A percentile compares a stretch with the other conserved stretches of the same genome.
Conservation (phyloP, 2,888 invertebrate genomes). For the Pterostichus niger region DNA sequence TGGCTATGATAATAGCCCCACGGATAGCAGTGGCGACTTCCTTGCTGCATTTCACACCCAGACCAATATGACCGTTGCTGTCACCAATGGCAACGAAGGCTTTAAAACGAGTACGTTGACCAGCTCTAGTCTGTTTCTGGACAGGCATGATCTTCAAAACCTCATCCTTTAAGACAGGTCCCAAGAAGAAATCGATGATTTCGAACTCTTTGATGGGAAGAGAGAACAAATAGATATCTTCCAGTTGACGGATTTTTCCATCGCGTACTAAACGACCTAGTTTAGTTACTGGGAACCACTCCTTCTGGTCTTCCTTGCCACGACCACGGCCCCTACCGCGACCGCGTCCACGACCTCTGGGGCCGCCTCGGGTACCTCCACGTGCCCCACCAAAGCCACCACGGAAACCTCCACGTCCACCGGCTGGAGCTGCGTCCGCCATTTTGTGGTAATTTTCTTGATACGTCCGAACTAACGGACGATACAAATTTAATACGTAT, state of each 20-base stretch:
- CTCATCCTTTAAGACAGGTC: constrained; percentile 95
- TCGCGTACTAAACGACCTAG: constrained; percentile 98
- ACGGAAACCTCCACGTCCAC: constrained; percentile 93
- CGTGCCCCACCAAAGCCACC: constrained; percentile 87
- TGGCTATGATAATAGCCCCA: constrained; percentile 98
- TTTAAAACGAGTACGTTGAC: constrained; percentile 99
- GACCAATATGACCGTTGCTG: constrained; percentile 98
- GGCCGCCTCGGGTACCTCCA: constrained; percentile 83
- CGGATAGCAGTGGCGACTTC: constrained; percentile 99
- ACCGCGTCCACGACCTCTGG: constrained; percentile 89
- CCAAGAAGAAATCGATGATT: constrained; percentile 98
- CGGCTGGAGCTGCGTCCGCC: constrained; percentile 99
- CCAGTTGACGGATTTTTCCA: constrained; percentile 95
- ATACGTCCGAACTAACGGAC: constrained; percentile 58
- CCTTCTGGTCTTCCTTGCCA: constrained; percentile 97
- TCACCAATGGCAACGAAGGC: constrained; percentile 98
- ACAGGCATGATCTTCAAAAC: constrained; percentile 99
- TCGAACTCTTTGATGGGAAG: constrained; percentile 99
- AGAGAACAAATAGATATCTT: constrained; percentile 99
- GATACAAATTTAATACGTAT: too few relatives aligned
- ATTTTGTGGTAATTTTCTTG: constrained; percentile 80
- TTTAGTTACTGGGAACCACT: constrained; percentile 99
- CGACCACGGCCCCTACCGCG: constrained; percentile 91
- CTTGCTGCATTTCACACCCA: constrained; percentile 99
- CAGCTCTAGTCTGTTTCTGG: constrained; percentile 99